Evolutionary conservation across 2,888 invertebrate species (phyloP), one percentile per base, ranked within the genome.

Genomic region (Macroteleia sp.): DNA sequence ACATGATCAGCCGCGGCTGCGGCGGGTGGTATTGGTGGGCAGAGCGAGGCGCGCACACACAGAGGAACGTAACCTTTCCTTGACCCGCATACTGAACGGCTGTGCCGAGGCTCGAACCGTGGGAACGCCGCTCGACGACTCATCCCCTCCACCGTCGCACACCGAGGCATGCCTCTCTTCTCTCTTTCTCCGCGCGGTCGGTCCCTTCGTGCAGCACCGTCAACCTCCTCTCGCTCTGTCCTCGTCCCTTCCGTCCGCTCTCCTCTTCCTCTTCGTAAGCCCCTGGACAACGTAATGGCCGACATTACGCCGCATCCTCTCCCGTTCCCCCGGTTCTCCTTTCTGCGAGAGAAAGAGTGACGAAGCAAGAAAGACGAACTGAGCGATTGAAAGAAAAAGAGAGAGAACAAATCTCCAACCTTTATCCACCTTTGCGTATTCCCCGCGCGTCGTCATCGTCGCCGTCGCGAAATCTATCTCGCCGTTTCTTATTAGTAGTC

Each of bases 261-360:
- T 75, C 77, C 83, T 82, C 81, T 73, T 69, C 79, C 80, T 59
- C 54, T n/a, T 73, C 77, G 59, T 79, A 83, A 82, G 83, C 85
- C 87, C 82, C 84, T 84, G 84, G 82, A 85, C 84, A 83, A 85
- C 84, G 85, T 87, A 89, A 88, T 88, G 88, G 89, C 88, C 88
- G 87, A 87, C 86, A 56, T 64, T 64, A 73, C 85, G 69, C 79
- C 81, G 73, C 81, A 79, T 79, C 82, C 77, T 79, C 59, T 42
- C 70, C 59, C 77, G 52, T 52, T 41, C 42, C 44, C 41, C 42
- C n/a, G n/a, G 19, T 42, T 39, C 41, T 36, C 16, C 39, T 30
- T 12, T 6, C 41, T 14, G 28, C 9, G 42, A 30, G 41, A 30
- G 32, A n/a, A n/a, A n/a, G n/a, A n/a, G n/a, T n/a, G n/a, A n/a